Conservation (phyloP, 2,888 invertebrate genomes). For the Linnaemya tessellans region DNA sequence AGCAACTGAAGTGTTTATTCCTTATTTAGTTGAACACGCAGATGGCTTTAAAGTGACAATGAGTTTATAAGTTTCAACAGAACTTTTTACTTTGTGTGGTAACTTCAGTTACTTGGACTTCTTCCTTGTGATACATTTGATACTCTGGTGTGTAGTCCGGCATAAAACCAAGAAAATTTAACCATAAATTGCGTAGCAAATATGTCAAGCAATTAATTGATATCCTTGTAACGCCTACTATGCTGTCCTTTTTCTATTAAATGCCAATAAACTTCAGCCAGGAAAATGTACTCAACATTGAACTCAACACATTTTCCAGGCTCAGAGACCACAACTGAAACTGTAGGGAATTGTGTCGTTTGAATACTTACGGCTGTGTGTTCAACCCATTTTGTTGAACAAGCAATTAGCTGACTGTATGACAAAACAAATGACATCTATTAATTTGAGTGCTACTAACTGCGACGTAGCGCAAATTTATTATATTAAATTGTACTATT, state of each 20-base stretch:
- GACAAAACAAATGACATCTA: conserved; percentile 61
- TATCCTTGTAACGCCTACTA: background rate
- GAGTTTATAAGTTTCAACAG: too few relatives aligned
- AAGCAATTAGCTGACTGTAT: conserved; percentile 60
- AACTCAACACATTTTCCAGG: background rate
- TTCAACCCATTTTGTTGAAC: conserved; percentile 46
- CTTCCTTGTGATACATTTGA: background rate
- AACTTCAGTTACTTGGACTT: background rate
- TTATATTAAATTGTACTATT: conserved; percentile 57
- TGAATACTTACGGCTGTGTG: background rate
- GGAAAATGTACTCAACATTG: background rate
- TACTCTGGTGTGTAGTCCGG: background rate
- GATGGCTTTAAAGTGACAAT: too few relatives aligned
- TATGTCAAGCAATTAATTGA: background rate
- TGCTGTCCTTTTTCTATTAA: background rate
- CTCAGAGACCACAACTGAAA: background rate
- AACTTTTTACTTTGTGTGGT: too few relatives aligned
- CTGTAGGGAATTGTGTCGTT: conserved; percentile 14
- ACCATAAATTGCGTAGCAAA: background rate
- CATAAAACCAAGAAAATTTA: background rate
- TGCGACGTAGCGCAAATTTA: conserved; percentile 58
- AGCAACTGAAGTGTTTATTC: too few relatives aligned
- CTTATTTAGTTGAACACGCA: too few relatives aligned
- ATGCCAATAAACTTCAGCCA: background rate
- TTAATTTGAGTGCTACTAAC: conserved; percentile 61